phyloP scores from a whole-genome alignment of 64 coral and sea anemone species.

The Montipora foliosa region DNA sequence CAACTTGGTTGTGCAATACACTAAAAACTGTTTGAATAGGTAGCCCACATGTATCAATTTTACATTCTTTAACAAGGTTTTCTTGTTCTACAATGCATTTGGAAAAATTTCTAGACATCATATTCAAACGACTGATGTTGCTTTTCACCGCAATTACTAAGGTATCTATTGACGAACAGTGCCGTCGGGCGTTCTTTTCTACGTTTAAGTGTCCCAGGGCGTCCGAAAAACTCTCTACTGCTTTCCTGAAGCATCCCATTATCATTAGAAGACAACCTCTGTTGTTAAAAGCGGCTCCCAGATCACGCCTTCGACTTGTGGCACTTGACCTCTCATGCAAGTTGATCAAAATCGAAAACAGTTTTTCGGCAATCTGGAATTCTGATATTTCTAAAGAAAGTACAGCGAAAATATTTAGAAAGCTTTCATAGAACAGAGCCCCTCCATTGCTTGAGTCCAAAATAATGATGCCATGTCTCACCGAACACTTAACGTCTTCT shows the following conservation, averaged over 20 bases:
- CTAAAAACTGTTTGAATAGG: slow-evolving; percentile 18
- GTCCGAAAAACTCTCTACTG: too few species aligned
- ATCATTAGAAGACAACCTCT: neutral
- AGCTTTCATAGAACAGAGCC: neutral
- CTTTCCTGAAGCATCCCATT: neutral
- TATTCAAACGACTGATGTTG: neutral
- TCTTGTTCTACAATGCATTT: neutral
- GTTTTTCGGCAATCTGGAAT: neutral
- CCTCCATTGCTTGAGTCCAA: neutral
- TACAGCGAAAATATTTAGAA: neutral
- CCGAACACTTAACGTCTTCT: neutral
- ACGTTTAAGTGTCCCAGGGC: neutral
- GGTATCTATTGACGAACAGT: neutral
- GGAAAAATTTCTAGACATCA: neutral
- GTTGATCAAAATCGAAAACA: neutral
- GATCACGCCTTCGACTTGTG: neutral
- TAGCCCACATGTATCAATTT: neutral
- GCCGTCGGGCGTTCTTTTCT: fast-evolving
- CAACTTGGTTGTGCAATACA: neutral
- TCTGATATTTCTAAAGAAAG: neutral
- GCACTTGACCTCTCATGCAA: neutral
- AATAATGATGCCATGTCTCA: neutral
- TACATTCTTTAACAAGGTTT: neutral
- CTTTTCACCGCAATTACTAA: neutral
- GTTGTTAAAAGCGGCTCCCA: slow-evolving; percentile 21